Evolutionary conservation across 2,113 vertebrate genomes (phyloP).

Genomic region (Plestiodon gilberti): DNA sequence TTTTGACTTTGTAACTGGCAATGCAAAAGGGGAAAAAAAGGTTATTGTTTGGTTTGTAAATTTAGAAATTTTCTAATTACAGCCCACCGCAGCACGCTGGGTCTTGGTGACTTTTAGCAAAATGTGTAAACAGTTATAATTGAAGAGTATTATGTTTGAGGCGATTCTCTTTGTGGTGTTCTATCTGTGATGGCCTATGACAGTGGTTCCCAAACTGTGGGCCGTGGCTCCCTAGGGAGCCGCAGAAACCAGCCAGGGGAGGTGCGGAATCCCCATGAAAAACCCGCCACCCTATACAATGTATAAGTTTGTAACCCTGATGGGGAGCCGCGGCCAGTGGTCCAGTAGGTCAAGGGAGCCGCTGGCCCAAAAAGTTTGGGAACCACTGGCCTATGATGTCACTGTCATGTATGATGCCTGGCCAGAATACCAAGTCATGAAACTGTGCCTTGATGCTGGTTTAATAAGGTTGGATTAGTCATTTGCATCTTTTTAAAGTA

Average conservation of each 20-base stretch:
- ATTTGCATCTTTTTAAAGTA: background rate
- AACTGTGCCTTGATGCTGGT: slow-evolving; percentile 4
- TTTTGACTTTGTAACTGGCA: too few relatives aligned
- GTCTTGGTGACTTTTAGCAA: background rate
- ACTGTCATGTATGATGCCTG: background rate
- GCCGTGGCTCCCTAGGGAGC: too few relatives aligned
- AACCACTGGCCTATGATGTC: background rate
- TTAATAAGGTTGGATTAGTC: background rate
- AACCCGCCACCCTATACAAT: too few relatives aligned
- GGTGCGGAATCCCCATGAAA: too few relatives aligned
- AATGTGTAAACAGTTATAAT: background rate
- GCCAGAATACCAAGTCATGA: background rate
- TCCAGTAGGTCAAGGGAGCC: too few relatives aligned
- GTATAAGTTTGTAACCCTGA: too few relatives aligned
- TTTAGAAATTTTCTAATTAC: background rate
- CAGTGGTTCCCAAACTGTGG: too few relatives aligned
- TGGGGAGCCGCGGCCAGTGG: too few relatives aligned
- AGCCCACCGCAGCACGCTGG: background rate
- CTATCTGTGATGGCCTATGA: background rate
- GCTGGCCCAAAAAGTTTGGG: too few relatives aligned
- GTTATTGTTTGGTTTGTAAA: too few relatives aligned
- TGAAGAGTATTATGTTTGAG: background rate
- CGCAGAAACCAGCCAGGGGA: too few relatives aligned
- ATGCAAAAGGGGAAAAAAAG: too few relatives aligned
- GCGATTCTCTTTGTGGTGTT: background rate